Base-by-base conservation (phyloP, 2,888 invertebrate genomes). In the Camponotus fellah region DNA sequence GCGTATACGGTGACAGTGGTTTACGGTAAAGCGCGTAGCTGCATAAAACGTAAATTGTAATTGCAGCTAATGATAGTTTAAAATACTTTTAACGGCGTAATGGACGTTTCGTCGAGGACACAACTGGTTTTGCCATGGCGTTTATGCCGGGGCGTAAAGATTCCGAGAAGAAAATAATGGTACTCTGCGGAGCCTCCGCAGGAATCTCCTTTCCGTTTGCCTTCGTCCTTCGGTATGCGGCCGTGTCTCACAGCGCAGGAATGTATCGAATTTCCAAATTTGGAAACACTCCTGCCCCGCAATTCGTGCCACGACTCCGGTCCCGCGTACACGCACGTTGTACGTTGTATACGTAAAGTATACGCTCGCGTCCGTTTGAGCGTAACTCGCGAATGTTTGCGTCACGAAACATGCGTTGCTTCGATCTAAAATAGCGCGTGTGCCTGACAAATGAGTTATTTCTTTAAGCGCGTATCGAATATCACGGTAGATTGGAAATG, bases 211-310 rank as follows among this genome's bases (percentile, higher is more conserved):
- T 90, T 85, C 83, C 80, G 86, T 86, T 89, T 83, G 85, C 85
- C 87, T 87, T 87, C 83, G 83, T 82, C 82, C 87, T 49, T 83
- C 84, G 84, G 77, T 72, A 80, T 85, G 89, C 86, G 88, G 75
- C 86, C 87, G 88, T 87, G 88, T 88, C 90, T 93, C 92, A 93
- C 86, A 88, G 74, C 86, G 87, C 84, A 90, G 90, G 92, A 93
- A 93, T 92, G 92, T 91, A 89, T 93, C 92, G 91, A 93, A 93
- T 93, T 93, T 93, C 93, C 93, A 93, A 93, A 92, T 93, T 93
- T 92, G 93, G 93, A 90, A 93, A 91, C 90, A 92, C 92, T 93
- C 91, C 86, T 92, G 86, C 85, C 85, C 87, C 87, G 89, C 91
- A 92, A 93, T 93, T 93, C 90, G 92, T 94, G 93, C 93, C 93